These are phyloP conservation scores for Argya squamiceps DNA, from an alignment of 2,797 vertebrate species.

Conservation along the genomic window DNA sequence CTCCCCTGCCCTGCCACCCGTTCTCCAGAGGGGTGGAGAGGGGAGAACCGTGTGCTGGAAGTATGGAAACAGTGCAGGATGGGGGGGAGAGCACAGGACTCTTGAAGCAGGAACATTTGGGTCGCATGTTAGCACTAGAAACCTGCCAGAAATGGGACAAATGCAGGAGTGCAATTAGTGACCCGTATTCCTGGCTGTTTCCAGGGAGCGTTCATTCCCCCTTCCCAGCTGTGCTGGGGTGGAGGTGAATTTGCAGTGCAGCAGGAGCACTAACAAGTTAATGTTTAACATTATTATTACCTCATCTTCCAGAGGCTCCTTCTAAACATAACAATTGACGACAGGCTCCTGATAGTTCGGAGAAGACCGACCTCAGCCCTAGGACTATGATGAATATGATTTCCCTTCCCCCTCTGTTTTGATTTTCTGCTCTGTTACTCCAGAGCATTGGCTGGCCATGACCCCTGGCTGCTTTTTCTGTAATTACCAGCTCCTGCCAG, in stretches of 20 bases:
- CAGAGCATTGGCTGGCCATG: conserved; percentile 75
- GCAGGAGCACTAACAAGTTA: conserved; percentile 69
- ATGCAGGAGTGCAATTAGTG: conserved; percentile 11
- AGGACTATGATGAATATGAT: conserved; percentile 69
- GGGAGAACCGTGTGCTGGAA: neutral
- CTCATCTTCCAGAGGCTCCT: conserved; percentile 74
- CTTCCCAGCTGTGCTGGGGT: conserved; percentile 61
- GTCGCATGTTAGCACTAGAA: neutral
- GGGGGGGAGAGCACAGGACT: neutral
- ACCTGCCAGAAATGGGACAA: conserved; percentile 27
- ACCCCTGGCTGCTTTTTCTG: conserved; percentile 74
- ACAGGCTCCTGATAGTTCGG: conserved; percentile 73
- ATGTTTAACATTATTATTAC: conserved; percentile 77
- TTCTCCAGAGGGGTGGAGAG: accelerated
- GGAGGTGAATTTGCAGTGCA: conserved; percentile 70
- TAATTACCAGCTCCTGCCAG: conserved; percentile 77
- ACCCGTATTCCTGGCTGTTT: conserved; percentile 9
- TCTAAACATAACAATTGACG: conserved; percentile 76
- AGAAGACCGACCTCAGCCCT: conserved; percentile 64
- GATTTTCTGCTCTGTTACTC: conserved; percentile 74
- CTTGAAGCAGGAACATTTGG: neutral
- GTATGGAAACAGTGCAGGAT: neutral
- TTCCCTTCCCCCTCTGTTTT: conserved; percentile 73
- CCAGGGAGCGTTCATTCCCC: conserved; percentile 14
- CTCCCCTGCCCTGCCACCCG: neutral